A percentile compares a stretch with the other conserved stretches of the same genome.
Conservation (phyloP, 2,888 invertebrate species). For the Patella ulyssiponensis region DNA sequence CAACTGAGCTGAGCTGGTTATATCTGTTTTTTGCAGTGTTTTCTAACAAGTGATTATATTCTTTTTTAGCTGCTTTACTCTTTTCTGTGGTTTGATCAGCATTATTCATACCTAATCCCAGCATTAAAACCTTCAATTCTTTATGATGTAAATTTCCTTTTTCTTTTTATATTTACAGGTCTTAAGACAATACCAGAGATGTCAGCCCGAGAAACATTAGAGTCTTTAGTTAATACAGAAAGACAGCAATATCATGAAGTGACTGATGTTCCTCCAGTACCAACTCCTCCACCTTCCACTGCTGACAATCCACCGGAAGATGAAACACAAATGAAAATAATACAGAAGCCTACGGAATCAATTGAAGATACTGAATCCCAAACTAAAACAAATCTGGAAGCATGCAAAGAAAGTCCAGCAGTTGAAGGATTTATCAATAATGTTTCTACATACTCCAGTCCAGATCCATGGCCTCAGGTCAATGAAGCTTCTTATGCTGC, state of each 20-base stretch:
- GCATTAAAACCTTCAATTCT: no score
- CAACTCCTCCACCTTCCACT: constrained; percentile 49
- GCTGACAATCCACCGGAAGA: constrained; percentile 27
- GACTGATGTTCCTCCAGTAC: constrained; percentile 44
- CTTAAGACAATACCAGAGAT: constrained; percentile 51
- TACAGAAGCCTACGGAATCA: no score
- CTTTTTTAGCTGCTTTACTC: no score
- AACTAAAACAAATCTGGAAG: no score
- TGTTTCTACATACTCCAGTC: constrained; percentile 38
- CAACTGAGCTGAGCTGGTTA: background rate
- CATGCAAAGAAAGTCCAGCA: no score
- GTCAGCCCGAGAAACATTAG: constrained; percentile 32
- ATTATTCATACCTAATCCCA: no score
- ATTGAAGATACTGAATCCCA: no score
- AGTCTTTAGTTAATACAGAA: constrained; percentile 19
- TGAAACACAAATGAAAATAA: no score
- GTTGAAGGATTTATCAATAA: no score
- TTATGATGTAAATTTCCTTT: no score
- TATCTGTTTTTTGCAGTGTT: background rate
- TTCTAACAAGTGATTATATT: background rate
- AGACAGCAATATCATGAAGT: constrained; percentile 25
- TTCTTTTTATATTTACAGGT: constrained; percentile 34
- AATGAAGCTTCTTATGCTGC: constrained; percentile 53
- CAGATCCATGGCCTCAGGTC: constrained; percentile 60
- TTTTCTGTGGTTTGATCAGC: no score